Evolutionary conservation across 1,140 invertebrate genomes (phyloP), one percentile per base, ranked within the genome.

Genomic region (Maconellicoccus hirsutus): DNA sequence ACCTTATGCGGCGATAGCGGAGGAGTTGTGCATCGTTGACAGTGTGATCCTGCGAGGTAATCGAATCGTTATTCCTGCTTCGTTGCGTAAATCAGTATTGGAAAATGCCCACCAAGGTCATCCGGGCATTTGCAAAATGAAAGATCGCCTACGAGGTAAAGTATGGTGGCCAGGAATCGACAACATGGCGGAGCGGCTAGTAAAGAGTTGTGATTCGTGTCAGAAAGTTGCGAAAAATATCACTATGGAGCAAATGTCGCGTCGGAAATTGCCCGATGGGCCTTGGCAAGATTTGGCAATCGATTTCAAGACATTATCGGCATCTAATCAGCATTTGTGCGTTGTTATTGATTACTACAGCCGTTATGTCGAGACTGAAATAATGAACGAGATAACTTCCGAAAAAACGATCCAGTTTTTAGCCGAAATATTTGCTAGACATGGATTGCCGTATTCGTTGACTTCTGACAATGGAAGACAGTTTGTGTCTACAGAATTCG

Each of bases 141-240:
- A 79, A 70, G 59, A 73, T 38, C 71, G 75, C 16, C 66, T 79
- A 59, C 42, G 78, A 61, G 71, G 74, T 69, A 80, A 79, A 73
- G 77, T 80, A 10, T 80, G 80, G 79, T 81, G 76, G 74, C 74
- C 75, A 29, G 69, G 70, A 25, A 78, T 79, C 12, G 76, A 80
- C 66, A 73, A 29, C 16, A 70, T 76, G 33, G 75, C 75, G 4
- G 77, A 81, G 75, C 71, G 75, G 14, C 72, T 71, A 29, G 73
- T 76, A 4, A 76, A 73, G 70, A 74, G 70, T 12, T 78, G 78
- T 71, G 39, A 72, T 61, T 71, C 73, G 1, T 76, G 75, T 69
- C 70, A 70, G 33, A 52, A 25, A 21, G 39, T 70, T 1, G 38
- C 6, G 6, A 23, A 66, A 22, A 6, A 6, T 4, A 66, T 66